Base-by-base conservation (phyloP, 2,113 vertebrate genomes). In the Phalacrocorax carbo region DNA sequence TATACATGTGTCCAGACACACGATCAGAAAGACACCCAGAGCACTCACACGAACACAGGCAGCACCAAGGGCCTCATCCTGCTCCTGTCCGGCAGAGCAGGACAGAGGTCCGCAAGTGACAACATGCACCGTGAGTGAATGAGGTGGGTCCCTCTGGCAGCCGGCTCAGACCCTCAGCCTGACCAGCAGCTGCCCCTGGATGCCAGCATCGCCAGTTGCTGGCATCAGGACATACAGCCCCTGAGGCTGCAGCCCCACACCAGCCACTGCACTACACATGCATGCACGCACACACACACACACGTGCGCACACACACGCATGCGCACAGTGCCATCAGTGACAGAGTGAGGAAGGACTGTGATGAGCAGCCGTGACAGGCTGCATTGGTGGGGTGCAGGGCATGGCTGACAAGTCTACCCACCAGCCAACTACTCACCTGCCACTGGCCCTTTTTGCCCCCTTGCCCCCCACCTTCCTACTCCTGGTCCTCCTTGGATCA, bases 1-100 rank as follows among this genome's bases (percentile, higher is more conserved):
- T 34, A 4, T 27, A 46, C 18, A 15, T 1, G 0, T 64, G 40
- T 19, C 29, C 0, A 1, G 49, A 72, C 42, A 16, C n/a, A 48
- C 0, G n/a, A 40, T 64, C 48, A 57, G 20, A 32, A 10, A 61
- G 46, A 32, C 36, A 27, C 10, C 3, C 29, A 48, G 23, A 46
- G 34, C 49, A 40, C n/a, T 72, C 18, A 29, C 34, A 55, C 1
- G 0, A 29, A 23, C 34, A 55, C 34, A 20, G 57, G 23, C 34
- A 64, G 58, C 15, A 23, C 66, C 2, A 1, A n/a, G 8, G 34
- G 18, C 29, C 29, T 71, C 12, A 15, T 62, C 15, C 65, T 62
- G 34, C 65, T 64, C 7, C 13, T 34, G 27, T 61, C 19, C 1
- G 1, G 55, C 2, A 1, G 11, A 46, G 34, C 34, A 38, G 34